phyloP scores from a whole-genome alignment of 2,113 vertebrate genomes.

The Nesogale talazaci region DNA sequence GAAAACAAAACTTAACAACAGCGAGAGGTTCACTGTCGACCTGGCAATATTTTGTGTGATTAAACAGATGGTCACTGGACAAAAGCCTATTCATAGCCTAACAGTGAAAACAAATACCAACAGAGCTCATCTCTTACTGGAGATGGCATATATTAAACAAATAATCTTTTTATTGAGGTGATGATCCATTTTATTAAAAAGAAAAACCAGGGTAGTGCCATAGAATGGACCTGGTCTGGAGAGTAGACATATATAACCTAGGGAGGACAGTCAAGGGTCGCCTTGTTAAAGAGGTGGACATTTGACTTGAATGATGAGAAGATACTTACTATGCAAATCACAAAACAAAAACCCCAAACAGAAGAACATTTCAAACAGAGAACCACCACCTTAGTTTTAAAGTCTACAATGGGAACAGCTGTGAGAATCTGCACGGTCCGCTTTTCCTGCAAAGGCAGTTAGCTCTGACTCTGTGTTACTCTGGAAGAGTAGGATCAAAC shows the following conservation, averaged over 20 bases:
- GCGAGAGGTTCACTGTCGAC: no score
- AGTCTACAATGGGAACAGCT: background rate
- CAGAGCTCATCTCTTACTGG: background rate
- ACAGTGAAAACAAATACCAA: background rate
- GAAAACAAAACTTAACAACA: background rate
- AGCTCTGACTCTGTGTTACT: background rate
- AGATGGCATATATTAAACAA: background rate
- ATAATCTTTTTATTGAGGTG: background rate
- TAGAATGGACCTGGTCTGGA: rapidly evolving
- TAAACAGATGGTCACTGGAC: no score
- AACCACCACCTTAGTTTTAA: background rate
- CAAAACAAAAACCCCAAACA: no score
- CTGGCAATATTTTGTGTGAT: no score
- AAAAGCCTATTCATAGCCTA: no score
- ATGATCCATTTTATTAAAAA: background rate
- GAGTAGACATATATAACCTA: background rate
- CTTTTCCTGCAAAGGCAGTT: background rate
- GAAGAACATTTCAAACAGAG: background rate
- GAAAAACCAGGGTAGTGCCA: background rate
- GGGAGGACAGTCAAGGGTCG: background rate
- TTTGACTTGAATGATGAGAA: background rate
- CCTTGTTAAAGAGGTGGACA: background rate
- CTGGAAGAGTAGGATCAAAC: background rate
- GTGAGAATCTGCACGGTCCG: rapidly evolving
- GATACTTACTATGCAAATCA: no score